Percentiles rank a stretch among this genome's conserved stretches.
These are phyloP conservation scores for Nomada ruficornis DNA, from an alignment of 2,888 invertebrate genomes.

Conservation along the genomic window DNA sequence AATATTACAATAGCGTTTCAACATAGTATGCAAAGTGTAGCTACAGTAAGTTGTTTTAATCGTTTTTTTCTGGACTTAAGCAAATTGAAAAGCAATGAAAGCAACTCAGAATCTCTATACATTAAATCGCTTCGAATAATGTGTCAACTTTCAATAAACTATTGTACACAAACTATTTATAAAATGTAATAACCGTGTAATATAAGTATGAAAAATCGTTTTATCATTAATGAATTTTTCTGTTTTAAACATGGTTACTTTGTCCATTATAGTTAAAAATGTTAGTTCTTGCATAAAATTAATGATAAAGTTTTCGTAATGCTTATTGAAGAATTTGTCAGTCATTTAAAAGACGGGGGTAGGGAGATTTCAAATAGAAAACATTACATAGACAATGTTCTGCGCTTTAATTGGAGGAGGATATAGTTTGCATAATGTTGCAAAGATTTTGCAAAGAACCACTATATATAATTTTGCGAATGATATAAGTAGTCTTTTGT, in stretches of 20 bases:
- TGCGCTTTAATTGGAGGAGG: no score
- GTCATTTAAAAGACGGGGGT: background rate
- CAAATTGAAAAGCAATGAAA: constrained; percentile 43
- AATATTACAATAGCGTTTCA: constrained; percentile 46
- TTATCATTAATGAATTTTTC: constrained; percentile 29
- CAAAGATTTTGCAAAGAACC: no score
- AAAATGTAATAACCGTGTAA: constrained; percentile 26
- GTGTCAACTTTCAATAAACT: constrained; percentile 27
- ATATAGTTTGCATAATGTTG: no score
- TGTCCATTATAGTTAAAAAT: constrained; percentile 17
- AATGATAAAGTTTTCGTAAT: constrained; percentile 9
- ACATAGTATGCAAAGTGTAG: constrained; percentile 30
- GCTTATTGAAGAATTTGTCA: background rate
- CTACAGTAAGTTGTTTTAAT: constrained; percentile 29
- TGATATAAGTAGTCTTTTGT: background rate
- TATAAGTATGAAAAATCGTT: constrained; percentile 26
- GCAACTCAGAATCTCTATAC: constrained; percentile 21
- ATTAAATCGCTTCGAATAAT: constrained; percentile 14
- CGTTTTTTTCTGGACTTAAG: constrained; percentile 26
- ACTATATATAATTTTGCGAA: background rate
- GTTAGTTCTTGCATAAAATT: constrained; percentile 26
- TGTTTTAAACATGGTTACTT: constrained; percentile 18
- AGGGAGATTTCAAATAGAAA: background rate
- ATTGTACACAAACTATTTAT: constrained; percentile 12
- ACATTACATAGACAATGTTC: background rate